Conservation (phyloP, 2,113 vertebrate genomes). For the Pandion haliaetus region DNA sequence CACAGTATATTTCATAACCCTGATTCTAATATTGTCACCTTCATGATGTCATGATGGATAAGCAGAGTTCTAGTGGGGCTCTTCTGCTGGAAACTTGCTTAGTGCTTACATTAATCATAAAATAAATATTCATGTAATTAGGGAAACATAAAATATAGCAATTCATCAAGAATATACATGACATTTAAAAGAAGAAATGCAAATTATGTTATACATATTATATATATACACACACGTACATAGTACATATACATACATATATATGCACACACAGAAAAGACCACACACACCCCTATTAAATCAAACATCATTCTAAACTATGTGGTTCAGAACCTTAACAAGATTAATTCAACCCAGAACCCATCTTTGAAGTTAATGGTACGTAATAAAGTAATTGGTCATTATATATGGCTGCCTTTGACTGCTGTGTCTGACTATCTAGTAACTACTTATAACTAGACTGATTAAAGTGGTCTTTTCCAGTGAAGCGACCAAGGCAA, state of each 20-base stretch:
- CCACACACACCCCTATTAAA: accelerated
- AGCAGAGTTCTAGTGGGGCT: neutral
- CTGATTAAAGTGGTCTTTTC: neutral
- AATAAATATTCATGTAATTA: neutral
- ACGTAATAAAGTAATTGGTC: neutral
- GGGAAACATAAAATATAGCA: neutral
- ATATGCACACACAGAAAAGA: neutral
- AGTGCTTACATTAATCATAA: neutral
- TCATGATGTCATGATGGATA: neutral
- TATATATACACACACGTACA: neutral
- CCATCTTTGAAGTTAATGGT: neutral
- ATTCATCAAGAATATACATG: neutral
- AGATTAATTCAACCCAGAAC: neutral
- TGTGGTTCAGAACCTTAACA: neutral
- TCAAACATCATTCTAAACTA: neutral
- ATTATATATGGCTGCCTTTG: neutral
- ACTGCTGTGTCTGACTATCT: neutral
- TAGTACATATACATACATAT: neutral
- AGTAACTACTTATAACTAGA: neutral
- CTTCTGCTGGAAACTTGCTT: neutral
- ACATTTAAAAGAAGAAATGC: neutral
- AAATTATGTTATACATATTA: neutral
- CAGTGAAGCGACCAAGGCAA: neutral
- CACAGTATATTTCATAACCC: neutral
- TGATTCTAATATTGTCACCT: neutral